Evolutionary conservation across 2,113 vertebrate species (phyloP), one percentile per base, ranked within the genome.

Genomic region (Lutjanus erythropterus): DNA sequence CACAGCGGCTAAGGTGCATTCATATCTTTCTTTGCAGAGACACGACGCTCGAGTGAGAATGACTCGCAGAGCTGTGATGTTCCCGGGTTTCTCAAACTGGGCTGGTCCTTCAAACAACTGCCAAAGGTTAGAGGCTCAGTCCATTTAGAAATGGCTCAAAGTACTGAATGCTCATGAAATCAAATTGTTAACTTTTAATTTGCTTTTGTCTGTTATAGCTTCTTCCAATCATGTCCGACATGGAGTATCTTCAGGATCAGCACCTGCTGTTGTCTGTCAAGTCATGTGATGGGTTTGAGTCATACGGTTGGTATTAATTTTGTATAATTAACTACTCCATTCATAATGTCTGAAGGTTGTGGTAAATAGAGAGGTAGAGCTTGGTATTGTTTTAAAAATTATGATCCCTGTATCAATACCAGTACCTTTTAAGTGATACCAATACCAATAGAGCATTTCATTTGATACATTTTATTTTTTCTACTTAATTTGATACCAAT

Each of bases 261-360:
- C 96, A 97, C 74, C 82, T 97, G 52, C 95, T 97, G 41, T 72
- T 97, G 71, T 97, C 95, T 67, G 88, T 97, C 61, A 97, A 97
- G 92, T 95, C 96, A 4, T 94, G 95, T 89, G 96, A 97, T 80
- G 96, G 96, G 39, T 96, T 96, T n/a, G 96, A 97, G 88, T 97
- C 96, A 66, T 97, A 96, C 0, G 97, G 96, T 97, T 53, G 3
- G 89, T 90, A 60, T 67, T 42, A 0, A 33, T 19, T 31, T n/a
- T 46, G 16, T 60, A 18, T 42, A 1, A 52, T 61, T 6, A 41
- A 18, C 5, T 67, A 18, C 16, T 52, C 16, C 16, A 39, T 15
- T 68, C 9, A 33, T 42, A 33, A 61, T 6, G 1, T 64, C 2
- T n/a, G n/a, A n/a, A n/a, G n/a, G n/a, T n/a, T n/a, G n/a, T n/a